Evolutionary conservation across 1,140 invertebrate genomes (phyloP), one percentile per base, ranked within the genome.

Genomic region (Hestina assimilis): DNA sequence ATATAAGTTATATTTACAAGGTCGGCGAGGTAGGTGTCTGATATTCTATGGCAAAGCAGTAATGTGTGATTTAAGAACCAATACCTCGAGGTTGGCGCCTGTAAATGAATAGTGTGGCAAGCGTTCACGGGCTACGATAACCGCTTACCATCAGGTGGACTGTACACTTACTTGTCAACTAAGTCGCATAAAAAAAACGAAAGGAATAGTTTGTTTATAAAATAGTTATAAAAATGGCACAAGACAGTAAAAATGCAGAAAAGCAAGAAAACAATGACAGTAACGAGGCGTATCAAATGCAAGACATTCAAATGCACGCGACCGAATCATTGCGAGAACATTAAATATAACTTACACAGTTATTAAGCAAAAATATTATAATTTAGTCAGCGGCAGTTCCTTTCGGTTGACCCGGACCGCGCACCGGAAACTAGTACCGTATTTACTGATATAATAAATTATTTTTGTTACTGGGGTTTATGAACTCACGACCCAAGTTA

Each of bases 361-460:
- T 69, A 71, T 78, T 76, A 80, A 56, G 69, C 68, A 63, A 74
- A 78, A 62, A 66, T 72, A 69, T 72, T 63, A 61, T 62, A 75
- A 73, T 71, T 61, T 66, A 48, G 53, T 33, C 45, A 56, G 29
- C 58, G 61, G 48, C 38, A 55, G 41, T 64, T 47, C 57, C 52
- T 69, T 66, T 61, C 54, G 57, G 35, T 56, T 46, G 57, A 40
- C 26, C n/a, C 51, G 40, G n/a, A 20, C 24, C 38, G 43, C 20
- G 14, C 51, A 65, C 70, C 72, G 75, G 73, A 75, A 64, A 65
- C 73, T 63, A 53, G 62, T 64, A 56, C 60, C 35, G 46, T 63
- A 63, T 17, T 29, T 47, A 57, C 53, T 64, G 51, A 56, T 57
- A 53, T 67, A 42, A 57, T 48, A 55, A 46, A 56, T 69, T 64